These are phyloP conservation scores for Smutsia gigantea DNA, from an alignment of 2,797 vertebrate species.

Conservation along the genomic window DNA sequence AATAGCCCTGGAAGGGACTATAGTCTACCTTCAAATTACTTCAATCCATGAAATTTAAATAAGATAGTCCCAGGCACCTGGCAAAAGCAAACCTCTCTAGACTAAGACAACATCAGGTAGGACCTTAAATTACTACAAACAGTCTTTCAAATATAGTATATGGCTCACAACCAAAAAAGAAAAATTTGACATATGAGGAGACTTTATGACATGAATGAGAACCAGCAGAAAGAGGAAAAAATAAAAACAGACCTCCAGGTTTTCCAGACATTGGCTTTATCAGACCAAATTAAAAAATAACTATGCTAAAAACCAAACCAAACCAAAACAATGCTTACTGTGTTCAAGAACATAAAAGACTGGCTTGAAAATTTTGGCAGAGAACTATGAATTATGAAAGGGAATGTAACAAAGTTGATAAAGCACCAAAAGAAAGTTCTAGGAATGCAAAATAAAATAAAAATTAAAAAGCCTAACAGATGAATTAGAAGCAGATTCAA, in stretches of 20 bases:
- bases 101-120: background rate
- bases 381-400: conserved; percentile 7
- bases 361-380: background rate
- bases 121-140: background rate
- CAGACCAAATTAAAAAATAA: conserved; percentile 11
- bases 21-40: background rate
- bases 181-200: background rate
- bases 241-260: background rate
- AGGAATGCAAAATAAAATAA: conserved; percentile 30
- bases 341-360: background rate
- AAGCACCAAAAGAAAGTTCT: conserved; percentile 20
- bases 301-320: background rate
- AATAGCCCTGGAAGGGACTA: background rate
- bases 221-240: background rate
- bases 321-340: background rate
- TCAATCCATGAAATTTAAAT: background rate
- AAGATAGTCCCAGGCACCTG: background rate
- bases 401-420: background rate
- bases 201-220: background rate
- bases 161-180: background rate
- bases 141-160: background rate
- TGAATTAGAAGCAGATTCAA: background rate
- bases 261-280: background rate
- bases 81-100: background rate
- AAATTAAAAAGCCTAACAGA: background rate